Base-by-base conservation (phyloP, 2,113 vertebrate genomes). In the Machaerirhynchus nigripectus region DNA sequence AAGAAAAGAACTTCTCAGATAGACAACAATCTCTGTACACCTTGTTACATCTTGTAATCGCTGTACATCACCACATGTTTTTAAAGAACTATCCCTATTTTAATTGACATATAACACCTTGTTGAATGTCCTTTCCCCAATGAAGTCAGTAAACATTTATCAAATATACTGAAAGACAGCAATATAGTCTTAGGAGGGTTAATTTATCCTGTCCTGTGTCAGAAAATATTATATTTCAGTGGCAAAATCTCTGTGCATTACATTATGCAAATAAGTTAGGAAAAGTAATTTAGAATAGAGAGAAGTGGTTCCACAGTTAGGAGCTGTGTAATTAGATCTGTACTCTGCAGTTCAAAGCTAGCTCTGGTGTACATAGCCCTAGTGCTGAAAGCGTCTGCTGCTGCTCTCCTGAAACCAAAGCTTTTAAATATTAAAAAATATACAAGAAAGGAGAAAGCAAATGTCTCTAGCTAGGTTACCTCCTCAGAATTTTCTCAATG, bases 301-400 rank as follows among this genome's bases (percentile, higher is more conserved):
- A 97, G 95, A 95, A 97, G 86, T 27, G 16, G 94, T 96, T 97
- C 94, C 79, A 81, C 94, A 96, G 97, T 96, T 97, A 97, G 95
- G 97, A 97, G 94, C 95, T 98, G 96, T 95, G 97, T 98, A 98
- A 98, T 98, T 97, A 98, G 97, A 98, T 97, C 95, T 96, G 83
- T 63, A 96, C 60, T 97, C 40, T 20, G 89, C 94, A 98, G 95
- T 96, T 98, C 91, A 98, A 96, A 98, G 97, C 83, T 70, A 96
- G 90, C 94, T 96, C 94, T 93, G 91, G 94, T 97, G 89, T 95
- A 88, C 53, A 49, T 39, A 92, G 79, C 71, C 63, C 78, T 92
- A 95, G 92, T 35, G 53, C 93, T 93, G 92, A 96, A 93, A 94
- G 88, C 6, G 27, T 92, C 81, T 96, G 87, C 61, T 96, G 86